Percentiles rank a stretch among this genome's conserved stretches.
phyloP scores from a whole-genome alignment of 2,113 vertebrate species.

The Calonectris borealis region DNA sequence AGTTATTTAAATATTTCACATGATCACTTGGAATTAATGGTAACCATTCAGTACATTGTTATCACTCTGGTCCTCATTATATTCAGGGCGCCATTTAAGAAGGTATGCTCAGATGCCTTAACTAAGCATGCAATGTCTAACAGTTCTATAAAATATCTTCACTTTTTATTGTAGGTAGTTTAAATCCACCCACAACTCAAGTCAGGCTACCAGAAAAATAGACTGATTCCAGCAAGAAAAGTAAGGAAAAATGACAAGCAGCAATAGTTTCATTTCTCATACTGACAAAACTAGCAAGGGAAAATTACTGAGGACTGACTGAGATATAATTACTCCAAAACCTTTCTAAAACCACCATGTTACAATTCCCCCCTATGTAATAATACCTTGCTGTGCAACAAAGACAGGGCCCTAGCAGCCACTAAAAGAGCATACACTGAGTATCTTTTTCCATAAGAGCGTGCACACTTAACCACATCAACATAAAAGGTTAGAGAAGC shows the following conservation, averaged over 20 bases:
- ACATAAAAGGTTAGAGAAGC: background rate
- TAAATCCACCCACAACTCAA: background rate
- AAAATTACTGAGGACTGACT: background rate
- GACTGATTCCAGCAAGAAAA: background rate
- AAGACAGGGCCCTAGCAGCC: too few relatives aligned
- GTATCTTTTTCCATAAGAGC: background rate
- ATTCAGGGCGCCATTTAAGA: background rate
- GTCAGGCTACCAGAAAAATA: background rate
- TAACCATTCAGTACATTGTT: background rate
- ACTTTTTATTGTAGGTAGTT: background rate
- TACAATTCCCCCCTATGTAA: background rate
- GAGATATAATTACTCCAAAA: background rate
- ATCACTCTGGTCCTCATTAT: background rate
- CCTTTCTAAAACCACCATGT: background rate
- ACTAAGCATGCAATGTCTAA: background rate
- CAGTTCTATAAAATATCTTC: background rate
- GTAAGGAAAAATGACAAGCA: background rate
- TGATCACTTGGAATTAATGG: background rate
- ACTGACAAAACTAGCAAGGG: background rate
- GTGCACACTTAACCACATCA: background rate
- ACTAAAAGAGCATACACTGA: accelerated
- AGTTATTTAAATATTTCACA: background rate
- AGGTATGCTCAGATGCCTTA: background rate
- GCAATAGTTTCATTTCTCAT: background rate
- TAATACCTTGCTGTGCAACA: background rate